A percentile compares a stretch with the other conserved stretches of the same genome.
phyloP scores from a whole-genome alignment of 2,797 vertebrate genomes.

The Fringilla coelebs region DNA sequence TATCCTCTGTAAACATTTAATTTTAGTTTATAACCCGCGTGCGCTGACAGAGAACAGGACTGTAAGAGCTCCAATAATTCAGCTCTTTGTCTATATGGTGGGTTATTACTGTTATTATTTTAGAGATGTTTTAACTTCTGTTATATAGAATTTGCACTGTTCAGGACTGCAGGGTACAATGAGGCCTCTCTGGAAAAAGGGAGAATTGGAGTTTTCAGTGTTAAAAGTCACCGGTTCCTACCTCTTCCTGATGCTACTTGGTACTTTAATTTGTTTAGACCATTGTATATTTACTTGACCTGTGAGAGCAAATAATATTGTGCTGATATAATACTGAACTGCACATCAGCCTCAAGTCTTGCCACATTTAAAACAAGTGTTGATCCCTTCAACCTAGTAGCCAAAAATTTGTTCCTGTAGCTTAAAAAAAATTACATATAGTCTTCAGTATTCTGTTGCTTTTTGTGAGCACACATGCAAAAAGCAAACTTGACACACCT shows the following conservation, averaged over 20 bases:
- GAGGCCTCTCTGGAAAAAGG: not conserved
- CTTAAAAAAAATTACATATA: not conserved
- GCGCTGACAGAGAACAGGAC: not conserved
- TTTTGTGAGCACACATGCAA: not conserved
- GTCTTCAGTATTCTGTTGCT: not conserved
- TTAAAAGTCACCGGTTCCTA: not conserved
- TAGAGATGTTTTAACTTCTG: not conserved
- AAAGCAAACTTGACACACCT: conserved; percentile 47
- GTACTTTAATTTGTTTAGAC: not conserved
- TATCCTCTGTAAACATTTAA: conserved; percentile 19
- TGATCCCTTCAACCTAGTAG: not conserved
- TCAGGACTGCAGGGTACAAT: not conserved
- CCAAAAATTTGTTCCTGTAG: not conserved
- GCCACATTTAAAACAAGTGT: not conserved
- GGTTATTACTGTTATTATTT: not conserved
- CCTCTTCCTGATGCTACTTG: not conserved
- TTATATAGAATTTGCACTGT: not conserved
- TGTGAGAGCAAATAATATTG: not conserved
- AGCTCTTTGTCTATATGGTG: not conserved
- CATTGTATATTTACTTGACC: not conserved
- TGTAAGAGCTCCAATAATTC: not conserved
- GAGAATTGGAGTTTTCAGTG: not conserved
- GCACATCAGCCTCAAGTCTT: not conserved
- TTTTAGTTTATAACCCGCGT: not conserved
- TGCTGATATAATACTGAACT: not conserved